These are phyloP conservation scores for Triops longicaudatus DNA, from an alignment of 1,140 invertebrate species.

Conservation along the genomic window DNA sequence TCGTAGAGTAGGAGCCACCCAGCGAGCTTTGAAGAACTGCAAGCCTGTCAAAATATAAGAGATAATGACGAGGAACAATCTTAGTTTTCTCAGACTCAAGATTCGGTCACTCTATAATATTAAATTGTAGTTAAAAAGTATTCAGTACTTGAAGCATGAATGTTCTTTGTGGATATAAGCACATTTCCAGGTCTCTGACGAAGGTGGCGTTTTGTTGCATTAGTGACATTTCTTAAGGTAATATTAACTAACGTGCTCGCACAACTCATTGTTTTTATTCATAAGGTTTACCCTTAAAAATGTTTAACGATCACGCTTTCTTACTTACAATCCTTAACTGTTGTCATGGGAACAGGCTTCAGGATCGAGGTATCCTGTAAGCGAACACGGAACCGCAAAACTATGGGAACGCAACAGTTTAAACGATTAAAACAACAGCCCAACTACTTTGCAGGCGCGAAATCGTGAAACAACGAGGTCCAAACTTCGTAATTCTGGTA, in stretches of 20 bases:
- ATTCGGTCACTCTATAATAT: background rate
- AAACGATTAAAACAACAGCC: too few relatives aligned
- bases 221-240: background rate
- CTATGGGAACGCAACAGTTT: too few relatives aligned
- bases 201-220: background rate
- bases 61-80: too few relatives aligned
- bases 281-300: too few relatives aligned
- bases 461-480: too few relatives aligned
- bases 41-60: background rate
- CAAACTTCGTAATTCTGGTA: too few relatives aligned
- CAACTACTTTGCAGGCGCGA: too few relatives aligned
- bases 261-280: background rate
- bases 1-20: constrained; percentile 46
- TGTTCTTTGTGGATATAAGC: background rate
- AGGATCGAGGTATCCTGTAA: too few relatives aligned
- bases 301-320: background rate
- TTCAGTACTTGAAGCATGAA: background rate
- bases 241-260: background rate
- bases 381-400: too few relatives aligned
- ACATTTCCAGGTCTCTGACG: background rate
- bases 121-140: background rate
- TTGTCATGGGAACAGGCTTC: too few relatives aligned
- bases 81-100: too few relatives aligned
- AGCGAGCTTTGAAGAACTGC: constrained; percentile 33
- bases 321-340: too few relatives aligned